Evolutionary conservation across 2,888 invertebrate genomes (phyloP), one percentile per base, ranked within the genome.

Genomic region (Calameuta pallipes): DNA sequence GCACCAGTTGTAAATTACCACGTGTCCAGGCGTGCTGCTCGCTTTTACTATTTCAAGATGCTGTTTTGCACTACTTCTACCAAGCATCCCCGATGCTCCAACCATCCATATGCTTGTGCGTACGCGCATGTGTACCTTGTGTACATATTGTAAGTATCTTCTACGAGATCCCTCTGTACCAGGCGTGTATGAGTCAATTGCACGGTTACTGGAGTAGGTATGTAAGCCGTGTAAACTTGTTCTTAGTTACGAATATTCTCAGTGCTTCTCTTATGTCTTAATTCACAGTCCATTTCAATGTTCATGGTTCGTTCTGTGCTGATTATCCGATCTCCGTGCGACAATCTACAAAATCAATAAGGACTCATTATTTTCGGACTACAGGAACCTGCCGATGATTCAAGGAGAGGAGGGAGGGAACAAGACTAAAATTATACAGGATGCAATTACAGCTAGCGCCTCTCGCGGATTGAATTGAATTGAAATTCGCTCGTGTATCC

Each of bases 401-500:
- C 0, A 56, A 56, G 23, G 9, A 9, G 23, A 56, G 1, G 23
- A 56, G 23, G 9, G 9, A 2, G 15, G 56, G 56, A 56, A 23
- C 56, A 9, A 1, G 23, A 9, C 36, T 36, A 9, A 23, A 56
- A 23, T 23, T 56, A 9, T 23, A 56, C 56, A 56, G 23, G 23
- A 56, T 9, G 23, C 23, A 23, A 9, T 23, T 56, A 56, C 56
- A 56, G 23, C 23, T 23, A 56, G 56, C 56, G 56, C 56, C 56
- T 56, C 56, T 56, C 23, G 23, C 56, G 56, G 56, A 56, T 56
- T 23, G 23, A 56, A 56, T 23, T 56, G 56, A 56, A 56, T 56
- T 56, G 2, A 56, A 86, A 87, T 86, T 88, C 82, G 88, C 87
- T 86, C 86, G 85, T 86, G 86, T 84, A 85, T 88, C 87, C 88